Percentiles rank a stretch among this genome's conserved stretches.
These are phyloP conservation scores for Iphiclides podalirius DNA, from an alignment of 2,888 invertebrate species.

Conservation along the genomic window DNA sequence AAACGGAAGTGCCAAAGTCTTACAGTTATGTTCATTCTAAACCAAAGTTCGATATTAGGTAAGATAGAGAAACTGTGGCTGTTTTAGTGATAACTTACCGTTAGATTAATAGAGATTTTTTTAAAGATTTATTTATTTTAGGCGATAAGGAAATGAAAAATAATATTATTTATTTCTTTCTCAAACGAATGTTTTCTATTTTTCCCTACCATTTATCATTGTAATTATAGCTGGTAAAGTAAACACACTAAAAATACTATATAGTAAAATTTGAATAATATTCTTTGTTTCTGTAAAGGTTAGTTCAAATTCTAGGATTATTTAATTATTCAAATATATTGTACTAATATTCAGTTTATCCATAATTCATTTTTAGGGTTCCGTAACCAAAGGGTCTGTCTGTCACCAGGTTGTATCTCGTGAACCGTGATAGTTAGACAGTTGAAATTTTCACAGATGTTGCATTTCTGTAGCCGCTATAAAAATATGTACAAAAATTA, in stretches of 20 bases:
- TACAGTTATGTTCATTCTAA: not conserved
- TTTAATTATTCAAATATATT: not conserved
- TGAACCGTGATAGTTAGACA: no score
- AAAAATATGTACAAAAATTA: no score
- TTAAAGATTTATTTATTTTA: slow-evolving; percentile 9
- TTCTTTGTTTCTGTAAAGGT: not conserved
- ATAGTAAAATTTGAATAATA: not conserved
- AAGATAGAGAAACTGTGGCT: slow-evolving; percentile 17
- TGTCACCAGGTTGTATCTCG: no score
- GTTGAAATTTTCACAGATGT: no score
- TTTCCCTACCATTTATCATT: not conserved
- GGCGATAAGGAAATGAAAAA: slow-evolving; percentile 1
- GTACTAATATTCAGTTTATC: not conserved
- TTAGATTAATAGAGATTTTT: slow-evolving; percentile 11
- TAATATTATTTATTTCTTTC: slow-evolving; percentile 3
- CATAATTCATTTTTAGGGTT: no score
- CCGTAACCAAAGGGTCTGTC: no score
- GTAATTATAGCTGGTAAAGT: not conserved
- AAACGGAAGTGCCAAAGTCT: slow-evolving; percentile 14
- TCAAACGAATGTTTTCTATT: slow-evolving; percentile 1
- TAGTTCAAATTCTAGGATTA: not conserved
- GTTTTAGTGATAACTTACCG: slow-evolving; percentile 13
- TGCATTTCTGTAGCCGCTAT: no score
- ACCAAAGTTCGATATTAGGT: slow-evolving; percentile 8
- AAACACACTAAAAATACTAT: not conserved